Evolutionary conservation across 2,888 invertebrate species (phyloP).

Genomic region (Eulithis testata): DNA sequence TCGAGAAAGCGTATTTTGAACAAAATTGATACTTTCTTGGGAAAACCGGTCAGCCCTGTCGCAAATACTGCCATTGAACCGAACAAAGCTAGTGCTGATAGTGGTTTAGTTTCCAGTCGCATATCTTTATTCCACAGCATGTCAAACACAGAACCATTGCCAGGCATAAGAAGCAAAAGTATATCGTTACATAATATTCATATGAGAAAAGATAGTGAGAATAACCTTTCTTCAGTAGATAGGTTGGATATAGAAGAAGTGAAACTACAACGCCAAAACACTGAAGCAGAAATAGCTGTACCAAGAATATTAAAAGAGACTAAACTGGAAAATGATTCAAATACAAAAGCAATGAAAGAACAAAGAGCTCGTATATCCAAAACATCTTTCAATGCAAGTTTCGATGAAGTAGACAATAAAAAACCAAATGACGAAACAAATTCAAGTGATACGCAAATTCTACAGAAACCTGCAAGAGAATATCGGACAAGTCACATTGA

Average conservation of each 20-base stretch:
- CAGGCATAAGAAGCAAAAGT: slow-evolving; percentile 60
- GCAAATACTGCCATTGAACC: slow-evolving; percentile 51
- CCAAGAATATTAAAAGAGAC: slow-evolving; percentile 29
- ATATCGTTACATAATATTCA: slow-evolving; percentile 67
- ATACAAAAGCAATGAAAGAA: slow-evolving; percentile 49
- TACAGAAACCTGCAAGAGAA: slow-evolving; percentile 47
- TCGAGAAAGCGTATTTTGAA: slow-evolving; percentile 76
- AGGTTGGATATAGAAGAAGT: slow-evolving; percentile 35
- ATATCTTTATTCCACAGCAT: slow-evolving; percentile 77
- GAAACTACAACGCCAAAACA: slow-evolving; percentile 3
- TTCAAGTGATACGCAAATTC: slow-evolving; percentile 26
- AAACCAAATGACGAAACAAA: slow-evolving; percentile 34
- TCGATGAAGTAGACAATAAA: slow-evolving; percentile 50
- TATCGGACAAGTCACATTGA: slow-evolving; percentile 44
- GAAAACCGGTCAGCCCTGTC: slow-evolving; percentile 59
- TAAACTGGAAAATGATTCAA: slow-evolving; percentile 31
- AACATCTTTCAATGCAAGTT: slow-evolving; percentile 52
- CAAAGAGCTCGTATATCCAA: slow-evolving; percentile 58
- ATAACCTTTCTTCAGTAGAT: slow-evolving; percentile 31
- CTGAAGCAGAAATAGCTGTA: slow-evolving; percentile 21
- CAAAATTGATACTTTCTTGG: slow-evolving; percentile 77
- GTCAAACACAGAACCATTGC: slow-evolving; percentile 67
- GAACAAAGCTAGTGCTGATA: slow-evolving; percentile 61
- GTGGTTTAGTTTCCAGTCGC: slow-evolving; percentile 78
- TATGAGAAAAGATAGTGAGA: slow-evolving; percentile 53